Conservation (phyloP, 1,140 invertebrate species). For the Hypsibius dujardini region DNA sequence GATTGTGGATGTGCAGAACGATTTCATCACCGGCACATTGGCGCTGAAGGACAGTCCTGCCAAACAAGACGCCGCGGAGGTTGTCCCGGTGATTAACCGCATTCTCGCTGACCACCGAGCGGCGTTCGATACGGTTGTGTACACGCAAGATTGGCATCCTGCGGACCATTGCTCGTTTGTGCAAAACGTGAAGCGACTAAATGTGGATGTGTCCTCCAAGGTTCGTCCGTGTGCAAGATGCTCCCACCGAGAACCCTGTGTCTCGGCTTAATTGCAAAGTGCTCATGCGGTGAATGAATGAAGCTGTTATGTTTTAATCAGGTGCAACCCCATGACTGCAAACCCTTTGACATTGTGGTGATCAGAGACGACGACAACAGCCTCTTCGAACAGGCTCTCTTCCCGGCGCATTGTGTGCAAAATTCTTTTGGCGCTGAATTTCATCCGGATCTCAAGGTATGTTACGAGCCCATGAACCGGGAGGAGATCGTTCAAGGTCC, state of each 20-base stretch:
- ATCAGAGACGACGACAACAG: constrained; percentile 52
- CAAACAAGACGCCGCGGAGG: constrained; percentile 68
- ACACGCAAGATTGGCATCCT: constrained; percentile 93
- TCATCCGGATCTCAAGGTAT: constrained; percentile 69
- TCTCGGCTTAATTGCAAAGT: no score
- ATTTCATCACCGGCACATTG: constrained; percentile 84
- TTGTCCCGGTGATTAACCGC: constrained; percentile 74
- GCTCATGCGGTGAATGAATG: no score
- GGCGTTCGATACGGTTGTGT: constrained; percentile 77
- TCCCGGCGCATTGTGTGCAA: constrained; percentile 88
- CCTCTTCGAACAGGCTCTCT: constrained; percentile 62
- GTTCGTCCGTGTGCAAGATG: constrained; percentile 22
- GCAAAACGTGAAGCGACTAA: constrained; percentile 58
- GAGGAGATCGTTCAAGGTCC: constrained; percentile 22
- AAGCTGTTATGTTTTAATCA: constrained; percentile 22
- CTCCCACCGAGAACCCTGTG: no score
- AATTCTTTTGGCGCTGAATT: constrained; percentile 80
- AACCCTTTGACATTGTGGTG: constrained; percentile 69
- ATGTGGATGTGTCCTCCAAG: constrained; percentile 46
- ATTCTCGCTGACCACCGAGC: constrained; percentile 51
- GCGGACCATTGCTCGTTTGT: constrained; percentile 88
- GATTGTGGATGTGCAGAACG: constrained; percentile 92
- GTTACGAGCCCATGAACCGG: constrained; percentile 19
- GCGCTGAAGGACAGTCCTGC: constrained; percentile 80
- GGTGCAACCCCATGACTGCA: constrained; percentile 46